These are phyloP conservation scores for Crocallis elinguaria DNA, from an alignment of 2,888 invertebrate species.

Conservation along the genomic window DNA sequence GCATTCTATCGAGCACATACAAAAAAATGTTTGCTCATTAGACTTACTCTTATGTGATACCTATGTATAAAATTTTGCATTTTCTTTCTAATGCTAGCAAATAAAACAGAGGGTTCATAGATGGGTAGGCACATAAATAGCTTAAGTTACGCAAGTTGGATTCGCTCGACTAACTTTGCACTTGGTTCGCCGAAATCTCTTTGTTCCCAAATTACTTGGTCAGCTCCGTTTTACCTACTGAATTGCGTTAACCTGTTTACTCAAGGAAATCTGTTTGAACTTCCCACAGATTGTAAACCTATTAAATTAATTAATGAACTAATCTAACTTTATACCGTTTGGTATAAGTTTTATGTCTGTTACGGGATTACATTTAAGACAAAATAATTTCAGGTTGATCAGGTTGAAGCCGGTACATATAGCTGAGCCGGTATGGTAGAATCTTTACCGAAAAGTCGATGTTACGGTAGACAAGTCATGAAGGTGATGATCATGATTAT, in stretches of 20 bases:
- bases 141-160: constrained; percentile 24
- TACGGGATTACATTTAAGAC: background rate
- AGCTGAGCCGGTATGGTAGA: too few relatives aligned
- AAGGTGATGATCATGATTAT: too few relatives aligned
- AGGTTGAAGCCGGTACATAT: too few relatives aligned
- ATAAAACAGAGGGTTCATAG: constrained; percentile 20
- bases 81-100: constrained; percentile 16
- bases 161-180: constrained; percentile 29
- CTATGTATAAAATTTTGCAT: background rate
- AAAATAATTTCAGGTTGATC: too few relatives aligned
- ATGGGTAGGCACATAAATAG: constrained; percentile 22
- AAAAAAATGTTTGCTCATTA: too few relatives aligned
- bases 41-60: too few relatives aligned
- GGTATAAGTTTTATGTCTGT: background rate
- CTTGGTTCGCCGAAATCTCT: constrained; percentile 27
- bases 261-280: constrained; percentile 24
- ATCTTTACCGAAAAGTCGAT: too few relatives aligned
- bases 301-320: constrained; percentile 19
- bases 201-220: constrained; percentile 32
- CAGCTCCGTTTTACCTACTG: constrained; percentile 22
- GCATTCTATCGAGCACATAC: too few relatives aligned
- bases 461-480: too few relatives aligned
- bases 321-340: constrained; percentile 5
- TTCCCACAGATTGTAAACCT: constrained; percentile 17
- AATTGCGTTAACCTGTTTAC: constrained; percentile 24